Base-by-base conservation (phyloP, 1,140 invertebrate genomes). In the Zaprionus gabonicus region DNA sequence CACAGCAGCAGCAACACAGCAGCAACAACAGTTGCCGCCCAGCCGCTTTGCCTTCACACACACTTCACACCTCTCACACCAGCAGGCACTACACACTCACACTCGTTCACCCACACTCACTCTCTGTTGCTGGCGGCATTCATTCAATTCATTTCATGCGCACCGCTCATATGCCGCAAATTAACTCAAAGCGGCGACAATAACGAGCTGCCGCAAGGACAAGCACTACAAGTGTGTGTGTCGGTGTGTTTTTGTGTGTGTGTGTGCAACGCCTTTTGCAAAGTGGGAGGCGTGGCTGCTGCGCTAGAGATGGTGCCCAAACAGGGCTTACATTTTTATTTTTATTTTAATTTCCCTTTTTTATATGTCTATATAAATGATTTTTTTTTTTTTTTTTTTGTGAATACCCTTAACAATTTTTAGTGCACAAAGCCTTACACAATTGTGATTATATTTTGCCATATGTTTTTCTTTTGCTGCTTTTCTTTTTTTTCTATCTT, bases 81-180 rank as follows among this genome's bases (percentile, higher is more conserved):
- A 41, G 27, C n/a, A 2, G 7, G 36, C 53, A 28, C 51, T 51
- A 49, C 56, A 59, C 55, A 31, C 46, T 13, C 56, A 41, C 58
- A 62, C 51, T 56, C 55, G 17, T 44, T 36, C 53, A 49, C 38
- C 13, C 17, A 4, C 51, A 31, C 20, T 20, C 28, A 57, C 13
- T 62, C 28, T n/a, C 12, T 13, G 20, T 12, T 13, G 51, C 65
- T n/a, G 56, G 17, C 53, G 41, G 41, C 41, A 46, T 69, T 58
- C 68, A 70, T 72, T 80, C 31, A 75, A 76, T 83, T 77, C 81
- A 76, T 73, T 78, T 68, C 59, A 77, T 72, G 68, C 78, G 71
- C 44, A 72, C 78, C 67, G 69, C 65, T 84, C 74, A 83, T 83
- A 84, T 84, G 81, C 81, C 71, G 74, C 78, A 85, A 72, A 85